phyloP scores from a whole-genome alignment of 2,113 vertebrate genomes.

The Lynx canadensis region DNA sequence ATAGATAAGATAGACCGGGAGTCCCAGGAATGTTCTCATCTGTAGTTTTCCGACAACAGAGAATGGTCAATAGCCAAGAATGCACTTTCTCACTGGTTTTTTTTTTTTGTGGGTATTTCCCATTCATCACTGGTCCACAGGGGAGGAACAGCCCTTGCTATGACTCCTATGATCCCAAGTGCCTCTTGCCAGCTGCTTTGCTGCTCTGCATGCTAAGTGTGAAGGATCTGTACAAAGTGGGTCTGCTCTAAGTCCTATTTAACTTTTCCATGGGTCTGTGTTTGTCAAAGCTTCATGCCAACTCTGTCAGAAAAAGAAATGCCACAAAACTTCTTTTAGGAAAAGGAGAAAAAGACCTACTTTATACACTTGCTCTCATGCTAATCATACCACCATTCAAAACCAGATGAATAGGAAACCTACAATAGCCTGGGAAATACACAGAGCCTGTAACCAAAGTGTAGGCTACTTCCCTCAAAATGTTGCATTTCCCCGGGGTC shows the following conservation, averaged over 20 bases:
- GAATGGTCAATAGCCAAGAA: not conserved
- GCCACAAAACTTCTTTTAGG: conserved; percentile 85
- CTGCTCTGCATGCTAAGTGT: conserved; percentile 60
- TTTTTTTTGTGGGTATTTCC: not conserved
- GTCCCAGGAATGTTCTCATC: not conserved
- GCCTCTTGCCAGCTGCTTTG: conserved; percentile 3
- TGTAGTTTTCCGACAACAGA: not conserved
- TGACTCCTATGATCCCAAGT: not conserved
- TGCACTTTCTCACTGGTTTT: not conserved
- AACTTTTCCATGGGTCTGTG: conserved; percentile 73
- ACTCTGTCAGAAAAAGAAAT: conserved; percentile 78
- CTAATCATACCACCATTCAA: conserved; percentile 88
- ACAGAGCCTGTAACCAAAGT: conserved; percentile 82
- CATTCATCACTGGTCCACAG: not conserved
- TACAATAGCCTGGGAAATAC: conserved; percentile 87
- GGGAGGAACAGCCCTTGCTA: not conserved
- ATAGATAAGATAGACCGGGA: not conserved
- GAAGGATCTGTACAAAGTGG: conserved; percentile 70
- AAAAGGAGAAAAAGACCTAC: conserved; percentile 65
- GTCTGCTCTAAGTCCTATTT: conserved; percentile 55
- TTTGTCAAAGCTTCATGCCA: conserved; percentile 80
- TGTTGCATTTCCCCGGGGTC: conserved; percentile 79
- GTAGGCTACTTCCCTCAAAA: conserved; percentile 80
- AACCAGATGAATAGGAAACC: conserved; percentile 85
- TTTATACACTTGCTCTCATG: conserved; percentile 87